Conservation (phyloP, 1,140 invertebrate genomes). For the Pseudomyrmex dendroicus region DNA sequence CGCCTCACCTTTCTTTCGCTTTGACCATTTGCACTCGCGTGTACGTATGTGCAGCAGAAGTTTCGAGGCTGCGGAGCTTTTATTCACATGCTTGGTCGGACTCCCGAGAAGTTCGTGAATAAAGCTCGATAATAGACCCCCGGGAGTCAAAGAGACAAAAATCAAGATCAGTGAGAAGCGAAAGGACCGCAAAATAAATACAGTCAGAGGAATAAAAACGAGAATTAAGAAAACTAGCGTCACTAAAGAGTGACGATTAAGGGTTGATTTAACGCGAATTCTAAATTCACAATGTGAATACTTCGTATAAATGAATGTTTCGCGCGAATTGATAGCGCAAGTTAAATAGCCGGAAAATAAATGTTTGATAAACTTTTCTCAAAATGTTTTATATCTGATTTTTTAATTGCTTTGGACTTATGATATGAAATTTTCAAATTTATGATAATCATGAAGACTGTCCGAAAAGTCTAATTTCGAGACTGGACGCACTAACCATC, state of each 20-base stretch:
- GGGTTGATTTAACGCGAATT: background rate
- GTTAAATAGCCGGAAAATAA: background rate
- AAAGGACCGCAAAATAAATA: constrained; percentile 32
- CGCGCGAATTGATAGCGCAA: background rate
- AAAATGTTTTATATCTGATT: background rate
- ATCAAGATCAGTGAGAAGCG: constrained; percentile 50
- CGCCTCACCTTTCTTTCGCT: constrained; percentile 55
- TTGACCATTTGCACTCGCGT: constrained; percentile 65
- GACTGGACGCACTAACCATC: background rate
- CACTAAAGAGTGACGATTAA: background rate
- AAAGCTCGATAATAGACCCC: constrained; percentile 77
- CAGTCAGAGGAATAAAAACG: background rate
- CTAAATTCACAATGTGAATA: background rate
- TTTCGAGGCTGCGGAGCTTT: constrained; percentile 70
- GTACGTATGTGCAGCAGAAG: constrained; percentile 60
- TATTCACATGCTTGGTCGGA: constrained; percentile 68
- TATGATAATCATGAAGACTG: background rate
- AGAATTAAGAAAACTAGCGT: background rate
- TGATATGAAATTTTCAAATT: background rate
- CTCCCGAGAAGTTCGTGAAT: constrained; percentile 70
- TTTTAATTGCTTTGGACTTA: too few relatives aligned
- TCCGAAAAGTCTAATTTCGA: background rate
- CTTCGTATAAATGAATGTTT: background rate
- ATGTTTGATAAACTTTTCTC: background rate
- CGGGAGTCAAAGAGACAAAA: constrained; percentile 70